These are phyloP conservation scores for Lucilia cuprina DNA, from an alignment of 1,140 invertebrate genomes.

Conservation along the genomic window DNA sequence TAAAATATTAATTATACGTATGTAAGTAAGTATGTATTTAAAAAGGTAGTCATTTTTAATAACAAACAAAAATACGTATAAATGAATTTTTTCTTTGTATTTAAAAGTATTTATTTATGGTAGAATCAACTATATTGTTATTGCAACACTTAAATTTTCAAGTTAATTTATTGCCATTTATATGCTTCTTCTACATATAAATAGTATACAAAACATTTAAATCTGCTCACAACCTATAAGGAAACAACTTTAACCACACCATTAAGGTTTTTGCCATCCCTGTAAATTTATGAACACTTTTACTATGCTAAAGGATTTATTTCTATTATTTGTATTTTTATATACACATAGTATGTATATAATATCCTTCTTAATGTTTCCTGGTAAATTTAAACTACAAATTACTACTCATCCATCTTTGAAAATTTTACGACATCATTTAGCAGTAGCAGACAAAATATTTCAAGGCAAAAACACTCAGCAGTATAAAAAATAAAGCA, in stretches of 20 bases:
- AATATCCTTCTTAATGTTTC: not conserved
- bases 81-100: no score
- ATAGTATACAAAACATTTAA: no score
- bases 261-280: not conserved
- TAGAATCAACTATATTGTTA: no score
- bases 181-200: no score
- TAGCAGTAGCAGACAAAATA: not conserved
- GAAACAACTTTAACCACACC: not conserved
- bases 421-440: constrained; percentile 25
- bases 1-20: no score
- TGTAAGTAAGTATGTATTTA: no score
- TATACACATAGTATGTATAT: not conserved
- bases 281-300: not conserved
- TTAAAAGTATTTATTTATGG: no score
- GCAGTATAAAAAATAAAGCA: not conserved
- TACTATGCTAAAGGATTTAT: not conserved
- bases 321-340: not conserved
- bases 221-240: not conserved
- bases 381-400: constrained; percentile 28
- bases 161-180: no score
- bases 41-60: no score
- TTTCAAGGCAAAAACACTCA: not conserved
- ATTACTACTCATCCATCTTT: constrained; percentile 24
- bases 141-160: no score
- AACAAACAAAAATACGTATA: no score